Evolutionary conservation across 2,888 invertebrate genomes (phyloP).

Genomic region (Mylabris sibirica): DNA sequence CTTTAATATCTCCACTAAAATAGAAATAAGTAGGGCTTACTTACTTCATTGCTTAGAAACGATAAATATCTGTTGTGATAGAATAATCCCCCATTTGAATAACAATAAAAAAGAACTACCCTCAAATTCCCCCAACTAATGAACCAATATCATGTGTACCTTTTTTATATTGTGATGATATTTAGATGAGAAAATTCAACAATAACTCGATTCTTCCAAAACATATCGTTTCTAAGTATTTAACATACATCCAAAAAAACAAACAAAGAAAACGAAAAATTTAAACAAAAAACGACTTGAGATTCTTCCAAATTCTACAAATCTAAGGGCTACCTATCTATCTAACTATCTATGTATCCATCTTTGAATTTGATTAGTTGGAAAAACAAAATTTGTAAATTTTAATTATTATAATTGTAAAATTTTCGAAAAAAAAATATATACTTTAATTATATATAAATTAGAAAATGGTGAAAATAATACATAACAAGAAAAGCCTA

Average conservation of each 20-base stretch:
- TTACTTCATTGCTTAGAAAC: constrained; percentile 39
- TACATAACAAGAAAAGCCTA: constrained; percentile 43
- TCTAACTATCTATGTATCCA: background rate
- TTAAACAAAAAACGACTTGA: constrained; percentile 54
- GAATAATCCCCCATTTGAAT: constrained; percentile 4
- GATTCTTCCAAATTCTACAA: constrained; percentile 52
- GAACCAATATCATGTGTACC: constrained; percentile 30
- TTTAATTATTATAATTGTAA: too few species aligned
- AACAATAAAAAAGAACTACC: background rate
- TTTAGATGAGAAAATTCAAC: constrained; percentile 3
- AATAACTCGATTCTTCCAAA: constrained; percentile 31
- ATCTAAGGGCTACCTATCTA: constrained; percentile 36
- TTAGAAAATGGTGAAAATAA: too few species aligned
- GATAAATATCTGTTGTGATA: constrained; percentile 35
- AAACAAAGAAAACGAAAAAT: constrained; percentile 20
- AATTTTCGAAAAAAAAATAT: background rate
- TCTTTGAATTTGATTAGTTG: constrained; percentile 14
- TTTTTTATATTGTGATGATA: constrained; percentile 30
- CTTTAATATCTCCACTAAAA: constrained; percentile 37
- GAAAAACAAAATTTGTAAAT: constrained; percentile 21
- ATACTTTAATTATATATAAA: background rate
- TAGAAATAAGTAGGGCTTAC: constrained; percentile 33
- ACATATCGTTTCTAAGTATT: constrained; percentile 42
- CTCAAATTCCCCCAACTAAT: constrained; percentile 9
- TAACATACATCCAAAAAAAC: constrained; percentile 26